phyloP scores from a whole-genome alignment of 2,113 vertebrate genomes.

The Craseonycteris thonglongyai region DNA sequence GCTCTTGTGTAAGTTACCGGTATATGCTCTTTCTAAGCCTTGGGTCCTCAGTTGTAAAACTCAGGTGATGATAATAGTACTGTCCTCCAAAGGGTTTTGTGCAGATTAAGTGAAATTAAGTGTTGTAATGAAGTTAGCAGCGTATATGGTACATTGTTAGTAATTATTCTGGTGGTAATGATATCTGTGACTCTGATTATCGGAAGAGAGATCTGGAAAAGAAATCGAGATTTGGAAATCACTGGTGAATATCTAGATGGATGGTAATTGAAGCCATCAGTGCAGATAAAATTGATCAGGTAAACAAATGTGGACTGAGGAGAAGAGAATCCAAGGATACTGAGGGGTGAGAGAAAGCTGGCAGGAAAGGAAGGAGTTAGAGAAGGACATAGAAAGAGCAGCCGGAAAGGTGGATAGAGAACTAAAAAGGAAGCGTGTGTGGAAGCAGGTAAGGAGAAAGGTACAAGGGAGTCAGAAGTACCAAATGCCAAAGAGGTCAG shows the following conservation, averaged over 20 bases:
- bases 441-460: background rate
- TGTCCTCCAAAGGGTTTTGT: background rate
- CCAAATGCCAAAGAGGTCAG: background rate
- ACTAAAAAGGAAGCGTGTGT: background rate
- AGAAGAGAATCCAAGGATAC: background rate
- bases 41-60: background rate
- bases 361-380: background rate
- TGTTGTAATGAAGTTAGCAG: background rate
- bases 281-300: background rate
- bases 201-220: background rate
- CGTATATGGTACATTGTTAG: background rate
- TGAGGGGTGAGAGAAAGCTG: background rate
- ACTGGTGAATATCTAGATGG: background rate
- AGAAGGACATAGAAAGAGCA: background rate
- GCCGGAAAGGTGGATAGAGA: background rate
- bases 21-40: background rate
- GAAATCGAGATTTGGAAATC: conserved; percentile 15
- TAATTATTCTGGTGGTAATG: background rate
- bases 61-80: background rate
- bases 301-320: background rate
- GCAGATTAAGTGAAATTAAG: background rate
- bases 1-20: background rate
- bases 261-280: background rate
- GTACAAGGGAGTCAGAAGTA: background rate
- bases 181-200: background rate